Base-by-base conservation (phyloP, 1,140 invertebrate genomes). In the Liolophura sinensis region DNA sequence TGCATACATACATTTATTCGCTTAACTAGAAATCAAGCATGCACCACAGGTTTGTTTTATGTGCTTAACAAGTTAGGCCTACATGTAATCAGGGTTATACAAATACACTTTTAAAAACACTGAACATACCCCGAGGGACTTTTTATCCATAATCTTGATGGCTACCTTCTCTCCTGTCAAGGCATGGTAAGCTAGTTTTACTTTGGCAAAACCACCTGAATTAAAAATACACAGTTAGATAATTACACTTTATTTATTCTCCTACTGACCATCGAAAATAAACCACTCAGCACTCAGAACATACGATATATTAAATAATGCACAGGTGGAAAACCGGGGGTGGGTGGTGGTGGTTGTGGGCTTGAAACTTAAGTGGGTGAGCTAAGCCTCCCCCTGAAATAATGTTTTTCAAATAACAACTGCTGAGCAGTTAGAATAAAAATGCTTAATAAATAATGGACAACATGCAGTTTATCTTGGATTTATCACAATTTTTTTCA, bases 81-180 rank as follows among this genome's bases (percentile, higher is more conserved):
- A n/a, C n/a, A n/a, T n/a, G n/a, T 40, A 40, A 9, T 40, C 31
- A 40, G 3, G 31, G 9, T 40, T 9, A 40, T 40, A 40, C 9
- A 9, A 40, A 40, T 5, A 40, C 31, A 3, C 3, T 9, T 40
- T 3, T 40, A 40, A 9, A 40, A 5, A 40, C 3, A n/a, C 18
- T 20, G 71, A 60, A 84, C 86, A 86, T 87, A 92, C 91, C 31
- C 91, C 91, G 60, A 94, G 78, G 22, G 85, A 79, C 60, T 84
- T 84, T 83, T 94, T 94, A 70, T 93, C 90, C 88, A 94, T 92
- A 47, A 93, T 92, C 86, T 94, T 94, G 61, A 94, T 88, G n/a
- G 92, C 92, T 61, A 94, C 92, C 79, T 92, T 91, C 77, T 93
- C 90, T 50, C 90, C 91, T 51, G 92, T 93, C 5, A 91, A 82